Evolutionary conservation across 2,797 vertebrate genomes (phyloP).

Genomic region (Macrochelys suwanniensis): DNA sequence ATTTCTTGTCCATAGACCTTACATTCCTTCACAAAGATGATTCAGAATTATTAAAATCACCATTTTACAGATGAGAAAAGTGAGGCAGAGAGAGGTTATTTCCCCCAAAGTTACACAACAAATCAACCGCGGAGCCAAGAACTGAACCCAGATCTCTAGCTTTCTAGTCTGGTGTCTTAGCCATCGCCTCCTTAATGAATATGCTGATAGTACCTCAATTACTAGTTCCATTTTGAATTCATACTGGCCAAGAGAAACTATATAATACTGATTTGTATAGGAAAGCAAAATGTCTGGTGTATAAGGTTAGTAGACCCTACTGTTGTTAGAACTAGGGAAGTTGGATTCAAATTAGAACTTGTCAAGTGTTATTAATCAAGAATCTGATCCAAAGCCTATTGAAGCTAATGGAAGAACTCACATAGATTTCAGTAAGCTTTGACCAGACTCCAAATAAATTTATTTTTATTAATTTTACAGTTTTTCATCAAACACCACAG

Average conservation of each 20-base stretch:
- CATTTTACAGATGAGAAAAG: background rate
- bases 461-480: background rate
- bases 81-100: background rate
- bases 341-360: background rate
- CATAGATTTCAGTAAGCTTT: background rate
- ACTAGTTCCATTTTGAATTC: too few species aligned
- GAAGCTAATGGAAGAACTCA: background rate
- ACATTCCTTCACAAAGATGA: background rate
- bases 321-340: background rate
- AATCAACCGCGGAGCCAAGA: background rate
- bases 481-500: background rate
- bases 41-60: background rate
- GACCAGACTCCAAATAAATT: background rate
- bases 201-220: background rate
- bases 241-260: background rate
- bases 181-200: background rate
- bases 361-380: background rate
- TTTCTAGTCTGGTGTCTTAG: background rate
- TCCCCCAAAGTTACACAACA: background rate
- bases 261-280: background rate
- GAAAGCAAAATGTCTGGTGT: background rate
- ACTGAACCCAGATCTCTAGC: background rate
- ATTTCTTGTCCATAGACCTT: background rate
- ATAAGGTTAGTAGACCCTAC: accelerated
- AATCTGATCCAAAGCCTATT: background rate